A percentile compares a stretch with the other conserved stretches of the same genome.
Conservation (phyloP, 2,888 invertebrate species). For the Ptilodon capucinus region DNA sequence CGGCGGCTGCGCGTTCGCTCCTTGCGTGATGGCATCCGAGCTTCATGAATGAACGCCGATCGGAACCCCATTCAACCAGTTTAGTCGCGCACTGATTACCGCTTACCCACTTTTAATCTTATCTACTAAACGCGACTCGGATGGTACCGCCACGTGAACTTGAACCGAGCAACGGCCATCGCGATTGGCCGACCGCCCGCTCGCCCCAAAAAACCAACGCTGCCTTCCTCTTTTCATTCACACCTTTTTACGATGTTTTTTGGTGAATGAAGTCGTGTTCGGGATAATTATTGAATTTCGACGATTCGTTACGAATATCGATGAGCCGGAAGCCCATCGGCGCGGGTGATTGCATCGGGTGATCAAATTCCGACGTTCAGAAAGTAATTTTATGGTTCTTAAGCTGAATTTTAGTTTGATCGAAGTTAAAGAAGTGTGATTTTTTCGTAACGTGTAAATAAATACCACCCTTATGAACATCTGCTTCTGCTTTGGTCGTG, state of each 20-base stretch:
- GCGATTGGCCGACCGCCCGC: constrained; percentile 42
- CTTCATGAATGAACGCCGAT: constrained; percentile 71
- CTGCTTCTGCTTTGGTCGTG: not conserved
- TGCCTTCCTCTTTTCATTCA: constrained; percentile 78
- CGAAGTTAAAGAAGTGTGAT: constrained; percentile 28
- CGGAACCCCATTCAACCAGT: constrained; percentile 73
- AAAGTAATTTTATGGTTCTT: constrained; percentile 81
- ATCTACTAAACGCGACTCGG: constrained; percentile 66
- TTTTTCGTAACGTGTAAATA: constrained; percentile 1
- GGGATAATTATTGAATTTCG: constrained; percentile 82
- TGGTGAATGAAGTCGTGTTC: constrained; percentile 82
- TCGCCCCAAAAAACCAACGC: constrained; percentile 66
- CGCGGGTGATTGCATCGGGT: constrained; percentile 71
- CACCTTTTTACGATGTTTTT: constrained; percentile 78
- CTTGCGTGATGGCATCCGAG: constrained; percentile 71
- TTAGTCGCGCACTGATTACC: constrained; percentile 79
- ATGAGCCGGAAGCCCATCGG: constrained; percentile 78
- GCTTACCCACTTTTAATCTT: constrained; percentile 72
- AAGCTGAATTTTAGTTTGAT: constrained; percentile 61
- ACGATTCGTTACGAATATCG: constrained; percentile 82
- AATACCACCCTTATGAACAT: not conserved
- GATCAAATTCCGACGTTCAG: constrained; percentile 72
- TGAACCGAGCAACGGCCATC: constrained; percentile 40
- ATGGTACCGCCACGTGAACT: constrained; percentile 56
- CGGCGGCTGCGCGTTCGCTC: not conserved